Evolutionary conservation across 2,888 invertebrate genomes (phyloP).

Genomic region (Polyommatus icarus): DNA sequence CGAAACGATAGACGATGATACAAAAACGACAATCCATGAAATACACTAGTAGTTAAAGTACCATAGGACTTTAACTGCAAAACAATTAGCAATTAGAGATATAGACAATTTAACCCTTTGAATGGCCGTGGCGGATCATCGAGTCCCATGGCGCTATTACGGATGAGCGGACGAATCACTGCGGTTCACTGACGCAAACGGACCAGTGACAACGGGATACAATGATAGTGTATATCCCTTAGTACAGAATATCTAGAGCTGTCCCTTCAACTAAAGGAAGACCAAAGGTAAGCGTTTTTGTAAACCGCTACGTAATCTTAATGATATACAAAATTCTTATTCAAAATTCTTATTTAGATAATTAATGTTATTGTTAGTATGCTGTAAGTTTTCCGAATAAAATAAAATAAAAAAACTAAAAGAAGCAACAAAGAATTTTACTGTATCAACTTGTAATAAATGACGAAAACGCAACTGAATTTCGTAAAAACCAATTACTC

Average conservation of each 20-base stretch:
- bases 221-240: background rate
- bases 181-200: background rate
- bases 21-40: no score
- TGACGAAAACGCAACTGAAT: background rate
- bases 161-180: background rate
- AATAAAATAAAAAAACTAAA: no score
- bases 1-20: no score
- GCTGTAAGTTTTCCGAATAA: no score
- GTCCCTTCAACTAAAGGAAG: background rate
- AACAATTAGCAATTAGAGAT: background rate
- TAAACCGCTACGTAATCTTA: no score
- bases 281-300: no score
- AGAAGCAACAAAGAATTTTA: no score
- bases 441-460: no score
- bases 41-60: no score
- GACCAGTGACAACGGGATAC: background rate
- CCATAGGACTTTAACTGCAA: background rate
- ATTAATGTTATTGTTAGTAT: no score
- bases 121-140: background rate
- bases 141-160: background rate
- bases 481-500: background rate
- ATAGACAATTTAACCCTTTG: constrained; percentile 5
- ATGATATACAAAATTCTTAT: no score
- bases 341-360: no score
- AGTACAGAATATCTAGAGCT: background rate